These are phyloP conservation scores for Pipistrellus pygmaeus DNA, from an alignment of 2,797 vertebrate species.

Conservation along the genomic window DNA sequence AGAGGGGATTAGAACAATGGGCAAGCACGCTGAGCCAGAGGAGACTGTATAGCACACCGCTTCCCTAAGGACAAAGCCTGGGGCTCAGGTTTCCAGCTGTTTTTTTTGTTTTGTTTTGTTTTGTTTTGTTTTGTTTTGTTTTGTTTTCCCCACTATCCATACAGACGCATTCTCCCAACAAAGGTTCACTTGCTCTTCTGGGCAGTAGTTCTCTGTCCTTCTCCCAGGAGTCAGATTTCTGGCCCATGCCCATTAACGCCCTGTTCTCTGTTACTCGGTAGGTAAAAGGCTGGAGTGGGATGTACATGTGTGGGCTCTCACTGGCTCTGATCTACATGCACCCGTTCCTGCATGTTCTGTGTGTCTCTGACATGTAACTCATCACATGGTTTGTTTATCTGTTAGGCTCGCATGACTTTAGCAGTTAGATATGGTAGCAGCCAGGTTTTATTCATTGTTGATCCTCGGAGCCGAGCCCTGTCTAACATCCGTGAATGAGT, in stretches of 20 bases:
- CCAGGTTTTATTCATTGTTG: background rate
- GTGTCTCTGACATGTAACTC: background rate
- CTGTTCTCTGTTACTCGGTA: background rate
- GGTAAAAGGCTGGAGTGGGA: background rate
- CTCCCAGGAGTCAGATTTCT: conserved; percentile 8
- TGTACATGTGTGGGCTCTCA: background rate
- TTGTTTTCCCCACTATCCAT: background rate
- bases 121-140: too few species aligned
- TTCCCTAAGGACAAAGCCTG: background rate
- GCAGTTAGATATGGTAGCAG: background rate
- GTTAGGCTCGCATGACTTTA: background rate
- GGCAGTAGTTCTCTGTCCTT: background rate
- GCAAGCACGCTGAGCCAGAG: background rate
- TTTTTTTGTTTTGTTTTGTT: too few species aligned
- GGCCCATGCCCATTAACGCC: background rate
- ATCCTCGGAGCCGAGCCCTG: background rate
- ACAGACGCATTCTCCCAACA: background rate
- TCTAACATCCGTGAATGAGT: background rate
- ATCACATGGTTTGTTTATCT: background rate
- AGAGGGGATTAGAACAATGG: background rate
- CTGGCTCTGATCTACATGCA: background rate
- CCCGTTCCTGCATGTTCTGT: background rate
- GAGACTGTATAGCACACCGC: background rate
- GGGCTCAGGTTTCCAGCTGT: background rate
- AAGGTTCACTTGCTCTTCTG: background rate